Conservation (phyloP, 2,113 vertebrate genomes). For the human (Homo sapiens) region GRCh38 chr2:16364501-16365000, state of each 20-base stretch:
- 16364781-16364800: not conserved
- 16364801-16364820: not conserved
- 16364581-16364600: not conserved
- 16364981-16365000: not conserved
- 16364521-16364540: not conserved
- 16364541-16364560: not conserved
- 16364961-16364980: not conserved
- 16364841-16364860: not conserved
- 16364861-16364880: not conserved
- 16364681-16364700: not conserved
- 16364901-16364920: not conserved
- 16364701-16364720: not conserved
- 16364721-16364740: not conserved
- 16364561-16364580: not conserved
- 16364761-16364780: not conserved
- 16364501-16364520: not conserved
- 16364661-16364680: not conserved
- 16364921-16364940: not conserved
- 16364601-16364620: not conserved
- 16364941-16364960: not conserved
- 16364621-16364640: not conserved
- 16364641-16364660: not conserved
- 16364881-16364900: not conserved
- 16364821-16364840: not conserved
- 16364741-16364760: not conserved